Percentiles rank a stretch among this genome's conserved stretches.
Evolutionary conservation across 2,888 invertebrate species (phyloP).

Genomic region (Lasius platythorax): DNA sequence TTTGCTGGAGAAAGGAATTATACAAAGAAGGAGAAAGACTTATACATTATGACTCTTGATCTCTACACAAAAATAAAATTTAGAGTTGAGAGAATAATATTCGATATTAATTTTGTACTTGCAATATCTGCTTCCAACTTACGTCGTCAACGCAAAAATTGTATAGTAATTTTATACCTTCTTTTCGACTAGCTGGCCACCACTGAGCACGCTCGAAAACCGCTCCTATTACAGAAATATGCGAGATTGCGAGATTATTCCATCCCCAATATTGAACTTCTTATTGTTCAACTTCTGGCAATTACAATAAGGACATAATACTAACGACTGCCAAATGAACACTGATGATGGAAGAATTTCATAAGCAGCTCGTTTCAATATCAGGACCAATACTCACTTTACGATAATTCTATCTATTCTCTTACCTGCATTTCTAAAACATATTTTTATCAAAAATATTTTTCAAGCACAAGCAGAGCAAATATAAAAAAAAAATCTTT

Average conservation of each 20-base stretch:
- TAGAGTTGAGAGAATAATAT: neutral
- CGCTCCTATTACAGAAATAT: conserved; percentile 74
- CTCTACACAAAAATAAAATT: conserved; percentile 13
- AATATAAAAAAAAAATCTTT: conserved; percentile 21
- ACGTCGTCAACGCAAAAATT: conserved; percentile 59
- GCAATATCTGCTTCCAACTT: conserved; percentile 57
- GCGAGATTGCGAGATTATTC: conserved; percentile 69
- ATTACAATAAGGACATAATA: conserved; percentile 34
- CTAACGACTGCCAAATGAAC: conserved; percentile 34
- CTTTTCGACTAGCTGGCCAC: conserved; percentile 70
- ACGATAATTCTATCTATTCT: conserved; percentile 48
- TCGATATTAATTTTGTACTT: conserved; percentile 27
- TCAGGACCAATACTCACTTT: conserved; percentile 30
- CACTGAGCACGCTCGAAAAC: conserved; percentile 65
- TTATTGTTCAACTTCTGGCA: conserved; percentile 33
- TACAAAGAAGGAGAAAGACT: neutral
- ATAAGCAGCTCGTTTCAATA: conserved; percentile 39
- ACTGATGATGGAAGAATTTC: conserved; percentile 31
- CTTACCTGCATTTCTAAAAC: conserved; percentile 45
- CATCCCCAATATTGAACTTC: conserved; percentile 10
- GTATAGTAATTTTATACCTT: conserved; percentile 70
- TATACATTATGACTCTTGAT: neutral
- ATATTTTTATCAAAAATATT: conserved; percentile 35
- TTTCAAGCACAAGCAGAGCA: conserved; percentile 42
- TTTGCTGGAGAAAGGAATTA: neutral